Evolutionary conservation across 2,888 invertebrate genomes (phyloP).

Genomic region (Microplitis manilae): DNA sequence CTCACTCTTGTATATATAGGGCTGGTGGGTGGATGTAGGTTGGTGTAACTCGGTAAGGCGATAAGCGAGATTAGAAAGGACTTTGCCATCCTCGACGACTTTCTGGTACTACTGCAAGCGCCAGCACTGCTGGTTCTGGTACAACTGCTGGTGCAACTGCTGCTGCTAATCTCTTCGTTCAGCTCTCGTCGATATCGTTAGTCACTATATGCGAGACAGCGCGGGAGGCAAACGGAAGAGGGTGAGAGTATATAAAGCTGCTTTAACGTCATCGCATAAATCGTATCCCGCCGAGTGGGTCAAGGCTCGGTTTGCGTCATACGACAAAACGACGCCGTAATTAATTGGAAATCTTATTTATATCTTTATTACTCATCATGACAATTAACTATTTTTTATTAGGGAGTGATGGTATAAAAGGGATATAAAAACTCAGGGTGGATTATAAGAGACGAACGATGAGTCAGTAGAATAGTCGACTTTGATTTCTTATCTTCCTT

Average conservation of each 20-base stretch:
- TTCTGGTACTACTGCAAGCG: background rate
- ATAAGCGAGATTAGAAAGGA: conserved; percentile 50
- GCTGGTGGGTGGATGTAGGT: conserved; percentile 7
- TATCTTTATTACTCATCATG: too few species aligned
- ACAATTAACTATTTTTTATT: too few species aligned
- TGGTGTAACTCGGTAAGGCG: conserved; percentile 29
- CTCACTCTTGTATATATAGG: background rate
- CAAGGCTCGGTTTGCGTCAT: conserved; percentile 41
- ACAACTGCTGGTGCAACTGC: background rate
- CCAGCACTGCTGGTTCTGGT: background rate
- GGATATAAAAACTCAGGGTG: too few species aligned
- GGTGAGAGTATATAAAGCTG: conserved; percentile 18
- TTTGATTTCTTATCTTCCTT: conserved; percentile 8
- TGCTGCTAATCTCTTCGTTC: conserved; percentile 32
- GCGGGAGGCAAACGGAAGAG: conserved; percentile 33
- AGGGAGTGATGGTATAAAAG: too few species aligned
- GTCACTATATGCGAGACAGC: conserved; percentile 38
- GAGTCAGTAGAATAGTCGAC: background rate
- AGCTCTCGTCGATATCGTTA: conserved; percentile 39
- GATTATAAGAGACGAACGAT: background rate
- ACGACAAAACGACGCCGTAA: conserved; percentile 28
- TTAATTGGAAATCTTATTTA: conserved; percentile 25
- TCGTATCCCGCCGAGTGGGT: conserved; percentile 41
- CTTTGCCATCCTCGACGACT: conserved; percentile 45
- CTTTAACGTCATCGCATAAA: conserved; percentile 45